A percentile compares a stretch with the other conserved stretches of the same genome.
phyloP scores from a whole-genome alignment of 2,888 invertebrate species.

The Masnerella sp. region DNA sequence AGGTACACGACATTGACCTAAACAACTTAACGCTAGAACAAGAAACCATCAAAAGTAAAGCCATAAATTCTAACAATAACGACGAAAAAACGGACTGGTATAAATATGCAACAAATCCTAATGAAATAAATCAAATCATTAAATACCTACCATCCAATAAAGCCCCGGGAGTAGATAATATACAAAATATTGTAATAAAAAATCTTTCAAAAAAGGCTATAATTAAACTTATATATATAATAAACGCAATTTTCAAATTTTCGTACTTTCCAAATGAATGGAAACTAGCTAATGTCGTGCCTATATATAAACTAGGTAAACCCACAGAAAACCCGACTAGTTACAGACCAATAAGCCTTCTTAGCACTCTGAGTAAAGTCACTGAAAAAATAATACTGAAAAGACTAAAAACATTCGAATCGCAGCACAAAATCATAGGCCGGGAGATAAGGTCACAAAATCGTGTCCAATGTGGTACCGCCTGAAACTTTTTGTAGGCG shows the following conservation, averaged over 20 bases:
- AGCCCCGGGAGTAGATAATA: constrained; percentile 48
- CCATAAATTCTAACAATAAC: constrained; percentile 3
- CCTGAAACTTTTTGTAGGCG: too few species aligned
- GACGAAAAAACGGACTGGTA: constrained; percentile 12
- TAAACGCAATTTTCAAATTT: constrained; percentile 39
- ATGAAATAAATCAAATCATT: constrained; percentile 25
- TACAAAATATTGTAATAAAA: constrained; percentile 54
- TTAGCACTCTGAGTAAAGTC: constrained; percentile 48
- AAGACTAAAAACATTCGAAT: constrained; percentile 48
- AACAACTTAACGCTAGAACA: constrained; percentile 18
- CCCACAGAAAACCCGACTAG: constrained; percentile 29
- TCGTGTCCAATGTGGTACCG: too few species aligned
- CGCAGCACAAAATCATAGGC: constrained; percentile 50
- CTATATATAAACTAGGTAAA: constrained; percentile 53
- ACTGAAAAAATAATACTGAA: constrained; percentile 45
- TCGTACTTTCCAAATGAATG: constrained; percentile 46
- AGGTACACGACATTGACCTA: constrained; percentile 36
- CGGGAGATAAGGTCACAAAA: too few species aligned
- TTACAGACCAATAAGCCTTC: constrained; percentile 57
- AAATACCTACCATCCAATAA: constrained; percentile 20
- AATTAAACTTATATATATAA: constrained; percentile 42
- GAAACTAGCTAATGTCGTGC: constrained; percentile 48
- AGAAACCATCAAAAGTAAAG: neutral
- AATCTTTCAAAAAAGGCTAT: constrained; percentile 38
- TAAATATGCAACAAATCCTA: constrained; percentile 19